These are phyloP conservation scores for Triplophysa dalaica DNA, from an alignment of 2,113 vertebrate species.

Conservation along the genomic window DNA sequence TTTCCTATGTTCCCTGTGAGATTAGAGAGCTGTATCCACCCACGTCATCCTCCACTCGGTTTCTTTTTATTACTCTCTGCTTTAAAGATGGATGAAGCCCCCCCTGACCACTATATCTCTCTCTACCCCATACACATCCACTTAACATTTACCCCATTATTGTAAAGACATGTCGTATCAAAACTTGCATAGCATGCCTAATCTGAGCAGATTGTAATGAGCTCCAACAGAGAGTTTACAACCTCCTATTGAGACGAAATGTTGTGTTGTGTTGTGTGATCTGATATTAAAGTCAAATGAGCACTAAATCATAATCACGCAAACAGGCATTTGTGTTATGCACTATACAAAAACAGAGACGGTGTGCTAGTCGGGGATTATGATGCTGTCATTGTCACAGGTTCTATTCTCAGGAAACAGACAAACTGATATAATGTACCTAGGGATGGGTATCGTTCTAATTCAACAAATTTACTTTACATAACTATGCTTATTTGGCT, in stretches of 20 bases:
- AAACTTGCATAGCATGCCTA: background rate
- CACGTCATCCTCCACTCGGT: conserved; percentile 1
- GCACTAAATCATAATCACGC: background rate
- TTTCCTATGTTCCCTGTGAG: background rate
- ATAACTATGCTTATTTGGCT: too few species aligned
- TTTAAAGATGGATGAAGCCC: conserved; percentile 29
- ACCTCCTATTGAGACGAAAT: conserved; percentile 7
- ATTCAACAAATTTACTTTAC: too few species aligned
- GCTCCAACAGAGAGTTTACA: too few species aligned
- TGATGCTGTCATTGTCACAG: background rate
- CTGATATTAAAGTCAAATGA: conserved; percentile 5
- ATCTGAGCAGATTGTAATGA: background rate
- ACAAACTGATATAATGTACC: too few species aligned
- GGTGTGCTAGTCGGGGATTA: background rate
- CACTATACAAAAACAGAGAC: background rate
- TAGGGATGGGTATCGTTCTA: too few species aligned
- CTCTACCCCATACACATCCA: background rate
- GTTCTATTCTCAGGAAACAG: background rate
- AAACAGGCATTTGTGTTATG: background rate
- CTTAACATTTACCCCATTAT: background rate
- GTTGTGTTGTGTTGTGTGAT: conserved; percentile 10
- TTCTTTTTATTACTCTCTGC: background rate
- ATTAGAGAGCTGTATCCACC: conserved; percentile 17
- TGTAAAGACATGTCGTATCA: conserved; percentile 5
- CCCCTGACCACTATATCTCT: conserved; percentile 39